Evolutionary conservation across 2,888 invertebrate species (phyloP).

Genomic region (Agrochola litura): DNA sequence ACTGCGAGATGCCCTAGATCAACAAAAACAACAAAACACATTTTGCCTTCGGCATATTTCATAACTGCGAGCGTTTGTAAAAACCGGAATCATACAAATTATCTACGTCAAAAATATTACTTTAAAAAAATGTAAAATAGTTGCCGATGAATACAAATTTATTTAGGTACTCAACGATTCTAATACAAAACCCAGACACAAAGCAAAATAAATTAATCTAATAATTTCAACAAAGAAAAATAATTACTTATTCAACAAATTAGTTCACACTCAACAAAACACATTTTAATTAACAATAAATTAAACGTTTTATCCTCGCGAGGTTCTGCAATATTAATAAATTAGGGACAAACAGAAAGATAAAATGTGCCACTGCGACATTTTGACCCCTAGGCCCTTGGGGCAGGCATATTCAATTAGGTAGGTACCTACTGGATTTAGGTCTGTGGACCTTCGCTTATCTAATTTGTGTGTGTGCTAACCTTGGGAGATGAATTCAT

Average conservation of each 20-base stretch:
- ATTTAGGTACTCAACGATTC: not conserved
- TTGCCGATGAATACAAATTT: not conserved
- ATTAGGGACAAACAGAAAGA: constrained; percentile 46
- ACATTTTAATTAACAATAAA: constrained; percentile 57
- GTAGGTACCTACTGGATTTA: constrained; percentile 54
- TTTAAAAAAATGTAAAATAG: not conserved
- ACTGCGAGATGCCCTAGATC: no score
- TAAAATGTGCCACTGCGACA: constrained; percentile 58
- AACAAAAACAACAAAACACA: no score
- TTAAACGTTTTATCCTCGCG: constrained; percentile 46
- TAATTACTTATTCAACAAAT: constrained; percentile 38
- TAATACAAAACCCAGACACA: constrained; percentile 19
- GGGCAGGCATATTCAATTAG: constrained; percentile 64
- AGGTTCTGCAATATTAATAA: constrained; percentile 49
- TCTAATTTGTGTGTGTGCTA: constrained; percentile 50
- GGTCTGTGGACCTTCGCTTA: constrained; percentile 63
- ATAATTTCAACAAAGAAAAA: constrained; percentile 23
- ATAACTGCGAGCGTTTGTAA: no score
- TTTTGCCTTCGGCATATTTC: no score
- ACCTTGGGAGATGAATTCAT: constrained; percentile 26
- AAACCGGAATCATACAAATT: no score
- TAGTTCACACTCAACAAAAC: constrained; percentile 46
- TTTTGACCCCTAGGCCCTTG: constrained; percentile 40
- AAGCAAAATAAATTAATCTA: constrained; percentile 21
- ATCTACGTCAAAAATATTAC: no score